Percentiles rank a stretch among this genome's conserved stretches.
Conservation (phyloP, 37 sponge, comb jelly and placozoan genomes). For the Spongia lamella region DNA sequence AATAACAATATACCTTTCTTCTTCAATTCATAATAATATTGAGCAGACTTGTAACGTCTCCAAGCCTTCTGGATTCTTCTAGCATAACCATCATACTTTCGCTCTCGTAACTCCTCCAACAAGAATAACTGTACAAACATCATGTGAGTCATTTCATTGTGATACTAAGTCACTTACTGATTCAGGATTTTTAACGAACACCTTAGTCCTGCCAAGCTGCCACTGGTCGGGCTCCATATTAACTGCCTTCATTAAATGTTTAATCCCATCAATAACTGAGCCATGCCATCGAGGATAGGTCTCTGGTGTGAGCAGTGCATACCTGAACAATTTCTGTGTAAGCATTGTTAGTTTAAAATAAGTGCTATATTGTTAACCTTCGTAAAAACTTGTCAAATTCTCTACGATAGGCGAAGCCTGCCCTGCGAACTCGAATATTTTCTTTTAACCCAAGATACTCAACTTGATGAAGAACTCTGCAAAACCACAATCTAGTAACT, state of each 20-base stretch:
- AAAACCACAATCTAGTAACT: background rate
- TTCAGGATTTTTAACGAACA: conserved; percentile 96
- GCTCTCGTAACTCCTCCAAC: conserved; percentile 92
- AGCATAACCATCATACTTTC: conserved; percentile 95
- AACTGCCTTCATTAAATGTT: conserved; percentile 85
- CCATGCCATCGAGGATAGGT: conserved; percentile 93
- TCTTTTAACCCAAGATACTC: conserved; percentile 98
- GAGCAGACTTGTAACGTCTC: conserved; percentile 74
- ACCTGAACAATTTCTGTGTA: no score
- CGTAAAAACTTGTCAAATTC: conserved; percentile 92
- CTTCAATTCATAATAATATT: conserved; percentile 81
- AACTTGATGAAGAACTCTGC: conserved; percentile 90
- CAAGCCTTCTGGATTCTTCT: conserved; percentile 92
- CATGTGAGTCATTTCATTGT: background rate
- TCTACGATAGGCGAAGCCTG: conserved; percentile 95
- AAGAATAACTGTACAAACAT: conserved; percentile 76
- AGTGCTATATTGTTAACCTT: conserved; percentile 42
- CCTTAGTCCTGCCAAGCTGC: conserved; percentile 91
- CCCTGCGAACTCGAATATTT: conserved; percentile 95
- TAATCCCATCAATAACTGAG: conserved; percentile 69
- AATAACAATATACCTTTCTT: conserved; percentile 63
- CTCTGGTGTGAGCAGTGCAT: conserved; percentile 86
- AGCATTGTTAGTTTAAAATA: no score
- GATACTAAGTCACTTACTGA: conserved; percentile 59
- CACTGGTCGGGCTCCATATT: conserved; percentile 97